These are phyloP conservation scores for Rhabditophanes sp. DNA, from an alignment of 2,888 invertebrate species.

Conservation along the genomic window DNA sequence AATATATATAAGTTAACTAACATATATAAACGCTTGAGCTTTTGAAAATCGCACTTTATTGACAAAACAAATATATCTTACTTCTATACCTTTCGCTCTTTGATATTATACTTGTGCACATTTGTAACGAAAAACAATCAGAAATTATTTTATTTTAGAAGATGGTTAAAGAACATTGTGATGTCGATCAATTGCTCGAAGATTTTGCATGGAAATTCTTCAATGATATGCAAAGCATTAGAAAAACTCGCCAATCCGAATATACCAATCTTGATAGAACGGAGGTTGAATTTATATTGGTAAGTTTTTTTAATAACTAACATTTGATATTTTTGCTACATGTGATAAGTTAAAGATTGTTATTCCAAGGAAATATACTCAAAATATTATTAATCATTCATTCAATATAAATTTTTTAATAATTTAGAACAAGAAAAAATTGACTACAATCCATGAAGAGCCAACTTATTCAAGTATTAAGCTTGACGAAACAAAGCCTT, in stretches of 20 bases:
- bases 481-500: constrained; percentile 38
- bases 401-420: constrained; percentile 5
- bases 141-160: too few species aligned
- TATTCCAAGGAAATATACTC: neutral
- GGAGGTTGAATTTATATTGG: constrained; percentile 39
- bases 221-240: constrained; percentile 24
- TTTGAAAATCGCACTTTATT: too few species aligned
- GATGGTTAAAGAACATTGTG: constrained; percentile 30
- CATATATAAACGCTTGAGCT: too few species aligned
- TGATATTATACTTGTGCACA: too few species aligned
- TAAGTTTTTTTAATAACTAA: constrained; percentile 16
- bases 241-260: constrained; percentile 30
- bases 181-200: constrained; percentile 38
- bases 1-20: too few species aligned
- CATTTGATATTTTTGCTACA: neutral
- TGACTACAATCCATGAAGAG: constrained; percentile 34
- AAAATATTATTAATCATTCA: constrained; percentile 3
- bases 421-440: constrained; percentile 35
- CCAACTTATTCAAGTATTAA: constrained; percentile 37
- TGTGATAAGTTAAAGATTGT: neutral
- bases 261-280: constrained; percentile 35
- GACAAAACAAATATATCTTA: too few species aligned
- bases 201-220: constrained; percentile 43
- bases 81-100: too few species aligned
- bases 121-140: too few species aligned